phyloP scores from a whole-genome alignment of 2,888 invertebrate genomes.

The Papilio gigon region DNA sequence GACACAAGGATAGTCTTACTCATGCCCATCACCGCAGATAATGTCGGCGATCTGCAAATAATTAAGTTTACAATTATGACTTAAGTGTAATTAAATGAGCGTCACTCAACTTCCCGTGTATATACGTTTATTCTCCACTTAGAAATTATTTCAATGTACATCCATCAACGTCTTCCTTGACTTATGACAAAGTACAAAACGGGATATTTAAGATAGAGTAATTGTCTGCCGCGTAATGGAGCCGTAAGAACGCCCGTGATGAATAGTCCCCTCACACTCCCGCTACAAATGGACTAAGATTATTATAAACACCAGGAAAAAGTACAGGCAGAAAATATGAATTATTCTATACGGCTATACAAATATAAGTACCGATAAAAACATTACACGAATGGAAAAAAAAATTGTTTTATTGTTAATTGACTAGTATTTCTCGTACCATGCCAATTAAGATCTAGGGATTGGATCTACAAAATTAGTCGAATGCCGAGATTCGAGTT shows the following conservation, averaged over 20 bases:
- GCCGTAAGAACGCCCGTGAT: constrained; percentile 18
- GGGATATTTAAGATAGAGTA: constrained; percentile 28
- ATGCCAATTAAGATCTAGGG: too few relatives aligned
- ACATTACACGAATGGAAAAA: too few relatives aligned
- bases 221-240: constrained; percentile 26
- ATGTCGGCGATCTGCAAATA: too few relatives aligned
- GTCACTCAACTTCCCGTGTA: not conserved
- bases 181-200: constrained; percentile 26
- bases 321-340: not conserved
- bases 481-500: too few relatives aligned
- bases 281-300: constrained; percentile 16
- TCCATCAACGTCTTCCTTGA: constrained; percentile 20
- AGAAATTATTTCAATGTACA: constrained; percentile 16
- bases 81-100: not conserved
- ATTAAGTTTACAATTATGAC: too few relatives aligned
- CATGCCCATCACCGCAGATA: too few relatives aligned
- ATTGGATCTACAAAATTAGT: too few relatives aligned
- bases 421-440: too few relatives aligned
- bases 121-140: constrained; percentile 16
- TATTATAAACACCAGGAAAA: constrained; percentile 2
- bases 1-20: too few relatives aligned
- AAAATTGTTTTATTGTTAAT: too few relatives aligned
- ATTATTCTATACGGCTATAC: not conserved
- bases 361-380: too few relatives aligned
- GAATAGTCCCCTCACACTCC: constrained; percentile 1